Base-by-base conservation (phyloP, 2,113 vertebrate species). In the Heteronetta atricapilla region DNA sequence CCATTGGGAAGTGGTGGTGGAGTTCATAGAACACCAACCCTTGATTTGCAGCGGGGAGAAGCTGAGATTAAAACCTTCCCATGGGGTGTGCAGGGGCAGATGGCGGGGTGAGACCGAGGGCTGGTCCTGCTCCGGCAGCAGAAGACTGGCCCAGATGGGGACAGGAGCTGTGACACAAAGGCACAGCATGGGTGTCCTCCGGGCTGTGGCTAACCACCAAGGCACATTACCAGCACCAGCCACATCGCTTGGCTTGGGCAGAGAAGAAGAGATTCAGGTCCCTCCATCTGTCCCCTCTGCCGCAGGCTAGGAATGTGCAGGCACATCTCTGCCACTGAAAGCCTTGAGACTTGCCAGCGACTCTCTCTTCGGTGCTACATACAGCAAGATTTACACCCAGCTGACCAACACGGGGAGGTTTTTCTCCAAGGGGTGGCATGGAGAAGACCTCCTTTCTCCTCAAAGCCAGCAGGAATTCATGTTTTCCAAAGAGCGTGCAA, bases 21-120 rank as follows among this genome's bases (percentile, higher is more conserved):
- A 2, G 2, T 14, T 46, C 48, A 42, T 31, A 13, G 56, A 84
- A 38, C 31, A 46, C 14, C 33, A 44, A 7, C 17, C 25, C 9
- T 44, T 36, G 23, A 46, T 83, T 78, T 20, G 31, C 31, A 46
- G 23, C n/a, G 19, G 28, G 29, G 8, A 0, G 8, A 22, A 40
- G 31, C 13, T 8, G 13, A 80, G 52, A 44, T 40, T 5, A 50
- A 87, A 31, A 13, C 10, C 33, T 59, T 46, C 18, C 25, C 9
- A 6, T 23, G 0, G 0, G 38, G 6, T 0, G 0, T 18, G 29
- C 25, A 36, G 74, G n/a, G 33, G 26, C 10, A 22, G 53, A 56
- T 53, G 42, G 12, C 3, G 18, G 36, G 38, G 36, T 40, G 62
- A 40, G 62, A 64, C 15, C 33, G 50, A 69, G 58, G 38, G 18